Evolutionary conservation across 2,797 vertebrate species (phyloP), one percentile per base, ranked within the genome.

Genomic region (Mastacembelus armatus): DNA sequence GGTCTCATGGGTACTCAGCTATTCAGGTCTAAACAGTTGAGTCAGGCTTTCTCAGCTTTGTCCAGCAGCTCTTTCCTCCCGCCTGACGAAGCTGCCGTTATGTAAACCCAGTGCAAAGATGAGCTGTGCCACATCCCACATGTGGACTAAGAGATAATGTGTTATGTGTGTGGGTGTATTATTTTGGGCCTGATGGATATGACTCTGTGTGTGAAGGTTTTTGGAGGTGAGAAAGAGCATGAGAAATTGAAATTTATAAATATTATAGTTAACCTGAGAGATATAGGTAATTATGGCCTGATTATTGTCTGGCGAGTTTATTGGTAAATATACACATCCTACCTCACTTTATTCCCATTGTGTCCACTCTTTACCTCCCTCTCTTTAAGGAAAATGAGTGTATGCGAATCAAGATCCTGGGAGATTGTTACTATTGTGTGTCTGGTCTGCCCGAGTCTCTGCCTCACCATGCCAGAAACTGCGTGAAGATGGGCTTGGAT

Each of bases 401-500:
- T 57, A 99, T 99, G 98, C 92, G 98, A 83, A 99, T 99, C 85
- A 99, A 99, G 93, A 99, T 99, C 83, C 86, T 99, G 59, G 98
- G 98, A 33, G 98, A 99, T 74, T 99, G 97, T 84, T 99, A 99
- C 84, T 99, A 99, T 90, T 99, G 97, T 71, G 97, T 99, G 56
- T 99, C 97, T 11, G 98, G 98, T 49, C 94, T 99, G 59, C 98
- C 98, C 0, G 96, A 97, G 77, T 97, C 96, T 16, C 94, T 99
- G 84, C 95, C 96, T n/a, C 94, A 98, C 89, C 98, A 99, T 5
- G 97, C 98, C 86, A 98, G 96, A 81, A 98, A 99, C 85, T 98
- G 98, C 68, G 98, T 99, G 87, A 99, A 99, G 93, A 99, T 98
- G 98, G 98, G 98, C 61, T 72, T 99, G 91, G 98, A 99, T 82